Percentiles rank a stretch among this genome's conserved stretches.
Evolutionary conservation across 2,797 vertebrate species (phyloP).

Genomic region (Esox lucius): DNA sequence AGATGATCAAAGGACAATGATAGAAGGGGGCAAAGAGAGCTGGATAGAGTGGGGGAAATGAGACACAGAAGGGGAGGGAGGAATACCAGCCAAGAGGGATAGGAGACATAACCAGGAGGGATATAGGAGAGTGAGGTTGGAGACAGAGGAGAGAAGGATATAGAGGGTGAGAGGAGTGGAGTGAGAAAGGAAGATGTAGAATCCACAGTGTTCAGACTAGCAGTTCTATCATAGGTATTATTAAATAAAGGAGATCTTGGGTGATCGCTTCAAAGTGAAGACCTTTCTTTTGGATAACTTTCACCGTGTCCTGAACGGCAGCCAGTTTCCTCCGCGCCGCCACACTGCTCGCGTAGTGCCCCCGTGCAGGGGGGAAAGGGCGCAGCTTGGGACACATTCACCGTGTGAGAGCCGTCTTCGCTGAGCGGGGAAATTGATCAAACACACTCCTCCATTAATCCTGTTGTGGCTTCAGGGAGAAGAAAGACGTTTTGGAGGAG

Average conservation of each 20-base stretch:
- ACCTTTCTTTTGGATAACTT: slow-evolving; percentile 58
- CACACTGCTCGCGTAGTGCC: not conserved
- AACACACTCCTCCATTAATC: slow-evolving; percentile 59
- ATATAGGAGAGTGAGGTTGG: too few species aligned
- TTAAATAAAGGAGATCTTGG: slow-evolving; percentile 53
- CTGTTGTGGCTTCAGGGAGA: slow-evolving; percentile 41
- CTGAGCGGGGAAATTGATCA: slow-evolving; percentile 60
- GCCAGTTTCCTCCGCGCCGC: not conserved
- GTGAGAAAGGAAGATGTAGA: too few species aligned
- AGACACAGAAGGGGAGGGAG: too few species aligned
- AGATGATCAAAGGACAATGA: too few species aligned
- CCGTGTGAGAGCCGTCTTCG: slow-evolving; percentile 52
- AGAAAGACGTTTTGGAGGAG: slow-evolving; percentile 28
- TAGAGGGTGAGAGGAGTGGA: too few species aligned
- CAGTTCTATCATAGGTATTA: slow-evolving; percentile 32
- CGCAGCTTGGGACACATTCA: not conserved
- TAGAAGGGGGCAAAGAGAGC: too few species aligned
- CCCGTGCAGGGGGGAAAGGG: too few species aligned
- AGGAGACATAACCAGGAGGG: too few species aligned
- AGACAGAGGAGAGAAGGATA: too few species aligned
- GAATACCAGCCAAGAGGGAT: too few species aligned
- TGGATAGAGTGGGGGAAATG: too few species aligned
- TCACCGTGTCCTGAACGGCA: not conserved
- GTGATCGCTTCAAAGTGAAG: slow-evolving; percentile 59
- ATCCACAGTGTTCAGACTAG: slow-evolving; percentile 28